Base-by-base conservation (phyloP, 2,113 vertebrate genomes). In the Cricetomys ansorgei region DNA sequence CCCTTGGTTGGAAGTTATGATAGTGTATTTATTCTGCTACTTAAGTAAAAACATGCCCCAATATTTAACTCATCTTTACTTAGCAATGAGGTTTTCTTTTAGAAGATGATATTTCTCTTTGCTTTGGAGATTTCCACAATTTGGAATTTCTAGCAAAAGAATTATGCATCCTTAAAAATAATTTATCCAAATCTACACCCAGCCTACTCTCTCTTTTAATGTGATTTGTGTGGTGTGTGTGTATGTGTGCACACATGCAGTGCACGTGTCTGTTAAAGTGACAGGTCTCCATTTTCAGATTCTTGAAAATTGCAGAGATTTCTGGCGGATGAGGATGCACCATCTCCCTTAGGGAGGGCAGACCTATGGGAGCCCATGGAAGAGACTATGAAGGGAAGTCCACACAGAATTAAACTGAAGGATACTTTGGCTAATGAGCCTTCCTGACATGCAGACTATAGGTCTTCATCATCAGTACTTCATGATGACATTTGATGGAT, bases 11-110 rank as follows among this genome's bases (percentile, higher is more conserved):
- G 90, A 76, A 95, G 27, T 40, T 40, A 31, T 12, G 57, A 94
- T 34, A 53, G 8, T 92, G 25, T 88, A 67, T 94, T 95, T 88
- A 62, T 88, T 94, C 72, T 96, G 62, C 93, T 84, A 67, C 73
- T 86, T 94, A 69, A 96, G n/a, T 92, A 88, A 70, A 12, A 62
- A 72, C 69, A 65, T 88, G 40, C 5, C 1, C 92, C 45, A 84
- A 64, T 7, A 69, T 76, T 94, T 90, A 86, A 73, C 16, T 86
- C 37, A 50, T 50, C 88, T 13, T 79, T 88, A 79, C 1, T 31
- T 50, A 83, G 11, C 69, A 45, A 73, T 62, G 77, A 25, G 11
- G 21, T 94, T 89, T 94, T 84, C 43, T 92, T 34, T 95, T 93
- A 88, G 25, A 55, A 90, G 72, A 59, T 3, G 16, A 16, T n/a